phyloP scores from a whole-genome alignment of 2,797 vertebrate genomes.

The Acanthornis magna region DNA sequence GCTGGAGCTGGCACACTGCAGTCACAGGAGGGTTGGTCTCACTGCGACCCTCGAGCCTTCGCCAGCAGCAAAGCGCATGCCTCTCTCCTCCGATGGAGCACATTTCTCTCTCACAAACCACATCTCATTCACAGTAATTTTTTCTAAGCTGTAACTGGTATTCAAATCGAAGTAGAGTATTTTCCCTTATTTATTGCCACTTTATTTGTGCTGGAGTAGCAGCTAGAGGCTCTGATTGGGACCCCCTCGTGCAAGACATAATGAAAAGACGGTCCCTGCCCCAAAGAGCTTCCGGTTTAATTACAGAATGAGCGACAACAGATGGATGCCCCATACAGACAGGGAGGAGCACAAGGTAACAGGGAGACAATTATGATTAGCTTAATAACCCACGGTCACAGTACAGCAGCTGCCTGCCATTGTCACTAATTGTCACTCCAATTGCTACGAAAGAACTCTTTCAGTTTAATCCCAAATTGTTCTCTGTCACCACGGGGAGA shows the following conservation, averaged over 20 bases:
- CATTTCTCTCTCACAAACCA: neutral
- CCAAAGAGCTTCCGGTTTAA: constrained; percentile 61
- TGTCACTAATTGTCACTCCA: constrained; percentile 59
- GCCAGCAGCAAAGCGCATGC: neutral
- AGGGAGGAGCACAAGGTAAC: constrained; percentile 58
- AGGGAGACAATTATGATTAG: constrained; percentile 67
- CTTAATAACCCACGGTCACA: constrained; percentile 51
- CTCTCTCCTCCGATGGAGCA: neutral
- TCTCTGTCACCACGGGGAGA: neutral
- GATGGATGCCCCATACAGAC: constrained; percentile 64
- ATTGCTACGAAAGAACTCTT: constrained; percentile 6
- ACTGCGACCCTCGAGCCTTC: accelerated
- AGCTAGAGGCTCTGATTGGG: constrained; percentile 37
- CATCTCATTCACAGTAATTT: neutral
- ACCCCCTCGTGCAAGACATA: constrained; percentile 30
- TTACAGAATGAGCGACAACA: constrained; percentile 54
- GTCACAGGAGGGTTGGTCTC: neutral
- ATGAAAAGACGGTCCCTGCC: constrained; percentile 53
- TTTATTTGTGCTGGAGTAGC: constrained; percentile 45
- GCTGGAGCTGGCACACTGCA: neutral
- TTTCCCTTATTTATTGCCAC: constrained; percentile 43
- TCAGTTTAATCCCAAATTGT: neutral
- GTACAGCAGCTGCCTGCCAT: constrained; percentile 62
- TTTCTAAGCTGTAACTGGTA: constrained; percentile 5
- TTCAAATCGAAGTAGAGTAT: constrained; percentile 14